These are phyloP conservation scores for Callipepla californica DNA, from an alignment of 2,113 vertebrate genomes.

Conservation along the genomic window DNA sequence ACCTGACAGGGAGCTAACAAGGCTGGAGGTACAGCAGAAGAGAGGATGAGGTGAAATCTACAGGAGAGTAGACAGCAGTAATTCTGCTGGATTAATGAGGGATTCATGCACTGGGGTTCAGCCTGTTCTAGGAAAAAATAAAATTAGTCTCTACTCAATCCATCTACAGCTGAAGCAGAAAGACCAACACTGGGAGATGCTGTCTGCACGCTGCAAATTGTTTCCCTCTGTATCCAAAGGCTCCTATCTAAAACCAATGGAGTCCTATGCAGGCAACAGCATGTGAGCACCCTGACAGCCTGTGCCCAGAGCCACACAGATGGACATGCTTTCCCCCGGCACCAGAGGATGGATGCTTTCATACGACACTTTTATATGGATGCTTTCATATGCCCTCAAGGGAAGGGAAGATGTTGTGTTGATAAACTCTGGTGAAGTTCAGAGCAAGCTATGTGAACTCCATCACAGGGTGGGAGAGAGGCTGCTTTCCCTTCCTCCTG, in stretches of 20 bases:
- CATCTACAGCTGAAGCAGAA: not conserved
- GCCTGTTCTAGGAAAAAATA: not conserved
- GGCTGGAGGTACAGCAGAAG: not conserved
- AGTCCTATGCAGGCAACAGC: accelerated
- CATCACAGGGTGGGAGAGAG: not conserved
- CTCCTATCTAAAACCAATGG: not conserved
- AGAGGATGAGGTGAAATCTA: slow-evolving; percentile 27
- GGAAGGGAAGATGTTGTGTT: not conserved
- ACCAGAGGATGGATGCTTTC: not conserved
- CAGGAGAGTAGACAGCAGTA: slow-evolving; percentile 20
- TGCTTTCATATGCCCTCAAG: not conserved
- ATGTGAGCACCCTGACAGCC: not conserved
- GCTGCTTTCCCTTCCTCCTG: not conserved
- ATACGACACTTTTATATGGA: not conserved
- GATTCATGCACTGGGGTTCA: accelerated
- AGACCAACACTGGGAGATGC: not conserved
- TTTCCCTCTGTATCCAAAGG: not conserved
- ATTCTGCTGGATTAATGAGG: slow-evolving; percentile 29
- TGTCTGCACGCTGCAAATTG: not conserved
- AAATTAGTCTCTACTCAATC: not conserved
- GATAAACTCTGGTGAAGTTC: not conserved
- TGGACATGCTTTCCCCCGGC: accelerated
- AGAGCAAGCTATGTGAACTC: not conserved
- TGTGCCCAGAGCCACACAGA: accelerated
- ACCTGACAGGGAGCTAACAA: not conserved